These are phyloP conservation scores for Harlomillsia oculata DNA, from an alignment of 1,140 invertebrate species.

Conservation along the genomic window DNA sequence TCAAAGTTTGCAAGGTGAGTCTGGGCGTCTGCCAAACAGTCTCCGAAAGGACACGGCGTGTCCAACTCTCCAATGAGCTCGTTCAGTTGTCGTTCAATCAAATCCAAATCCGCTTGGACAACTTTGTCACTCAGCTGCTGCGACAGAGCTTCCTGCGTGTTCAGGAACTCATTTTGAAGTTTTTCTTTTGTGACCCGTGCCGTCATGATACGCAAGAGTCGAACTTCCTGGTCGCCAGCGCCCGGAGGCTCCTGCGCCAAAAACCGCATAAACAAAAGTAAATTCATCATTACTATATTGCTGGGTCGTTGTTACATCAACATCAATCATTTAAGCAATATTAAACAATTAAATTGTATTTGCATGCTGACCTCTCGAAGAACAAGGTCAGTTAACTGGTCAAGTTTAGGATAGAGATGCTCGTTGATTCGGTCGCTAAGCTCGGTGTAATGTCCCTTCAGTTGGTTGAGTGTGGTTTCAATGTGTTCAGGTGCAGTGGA, in stretches of 20 bases:
- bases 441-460: neutral
- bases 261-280: too few species aligned
- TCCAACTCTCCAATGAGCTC: constrained; percentile 54
- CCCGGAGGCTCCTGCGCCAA: constrained; percentile 54
- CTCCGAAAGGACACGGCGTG: constrained; percentile 47
- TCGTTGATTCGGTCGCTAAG: neutral
- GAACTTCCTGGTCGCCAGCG: constrained; percentile 56
- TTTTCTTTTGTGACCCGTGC: constrained; percentile 37
- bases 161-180: constrained; percentile 53
- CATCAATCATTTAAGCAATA: too few species aligned
- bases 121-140: constrained; percentile 56
- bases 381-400: neutral
- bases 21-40: constrained; percentile 57
- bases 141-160: constrained; percentile 52
- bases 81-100: constrained; percentile 61
- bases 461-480: neutral
- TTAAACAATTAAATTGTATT: neutral
- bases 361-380: constrained; percentile 5
- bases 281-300: too few species aligned
- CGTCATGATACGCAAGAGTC: constrained; percentile 55
- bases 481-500: too few species aligned
- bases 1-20: constrained; percentile 60
- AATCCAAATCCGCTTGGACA: constrained; percentile 59
- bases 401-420: neutral
- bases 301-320: too few species aligned